These are phyloP conservation scores for Prosopocoilus inquinatus DNA, from an alignment of 2,888 invertebrate species.

Conservation along the genomic window DNA sequence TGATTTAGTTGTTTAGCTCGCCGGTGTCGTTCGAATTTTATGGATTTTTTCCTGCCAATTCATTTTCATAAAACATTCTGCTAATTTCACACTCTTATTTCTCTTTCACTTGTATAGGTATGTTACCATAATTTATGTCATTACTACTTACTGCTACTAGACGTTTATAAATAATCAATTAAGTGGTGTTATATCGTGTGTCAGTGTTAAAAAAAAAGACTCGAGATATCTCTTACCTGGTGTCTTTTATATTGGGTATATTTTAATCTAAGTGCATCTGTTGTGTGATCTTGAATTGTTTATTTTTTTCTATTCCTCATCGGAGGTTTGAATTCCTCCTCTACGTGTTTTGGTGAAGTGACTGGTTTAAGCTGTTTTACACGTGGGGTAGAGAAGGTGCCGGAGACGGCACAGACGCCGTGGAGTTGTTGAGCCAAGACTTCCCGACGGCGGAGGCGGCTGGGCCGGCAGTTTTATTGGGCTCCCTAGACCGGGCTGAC, in stretches of 20 bases:
- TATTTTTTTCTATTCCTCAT: too few species aligned
- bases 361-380: conserved; percentile 41
- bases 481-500: conserved; percentile 40
- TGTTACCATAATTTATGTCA: background rate
- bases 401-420: conserved; percentile 39
- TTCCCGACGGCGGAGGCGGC: conserved; percentile 36
- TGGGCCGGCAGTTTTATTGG: conserved; percentile 34
- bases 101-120: background rate
- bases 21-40: background rate
- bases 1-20: conserved; percentile 20
- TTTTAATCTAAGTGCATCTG: too few species aligned
- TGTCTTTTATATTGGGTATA: too few species aligned
- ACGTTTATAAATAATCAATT: background rate
- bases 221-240: background rate
- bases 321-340: conserved; percentile 13
- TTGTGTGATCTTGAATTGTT: too few species aligned
- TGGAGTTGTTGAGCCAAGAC: conserved; percentile 41
- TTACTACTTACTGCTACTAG: background rate
- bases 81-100: too few species aligned
- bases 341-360: conserved; percentile 3
- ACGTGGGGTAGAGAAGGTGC: conserved; percentile 41
- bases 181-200: background rate
- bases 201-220: background rate
- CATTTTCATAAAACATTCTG: too few species aligned
- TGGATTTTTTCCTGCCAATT: background rate